Percentiles rank a stretch among this genome's conserved stretches.
Evolutionary conservation across 2,797 vertebrate genomes (phyloP).

Genomic region (Gymnothorax javanicus): DNA sequence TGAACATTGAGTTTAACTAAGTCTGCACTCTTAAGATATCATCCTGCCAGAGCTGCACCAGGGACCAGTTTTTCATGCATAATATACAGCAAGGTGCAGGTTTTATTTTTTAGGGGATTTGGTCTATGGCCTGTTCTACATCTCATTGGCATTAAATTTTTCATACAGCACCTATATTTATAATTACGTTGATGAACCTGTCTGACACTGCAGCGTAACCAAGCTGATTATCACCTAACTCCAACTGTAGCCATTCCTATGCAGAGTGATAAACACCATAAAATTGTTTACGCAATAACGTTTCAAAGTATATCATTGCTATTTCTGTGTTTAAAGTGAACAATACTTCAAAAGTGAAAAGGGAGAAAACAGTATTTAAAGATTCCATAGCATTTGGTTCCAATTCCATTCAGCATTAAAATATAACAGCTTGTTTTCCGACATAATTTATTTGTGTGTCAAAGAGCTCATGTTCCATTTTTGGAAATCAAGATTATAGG

Average conservation of each 20-base stretch:
- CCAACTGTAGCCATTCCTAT: neutral
- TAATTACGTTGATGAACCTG: neutral
- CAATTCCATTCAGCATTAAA: too few species aligned
- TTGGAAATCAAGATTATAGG: neutral
- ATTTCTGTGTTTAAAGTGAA: too few species aligned
- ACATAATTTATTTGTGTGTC: too few species aligned
- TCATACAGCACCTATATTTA: conserved; percentile 52
- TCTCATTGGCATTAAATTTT: conserved; percentile 55
- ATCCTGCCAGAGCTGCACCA: conserved; percentile 20
- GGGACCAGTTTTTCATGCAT: conserved; percentile 1
- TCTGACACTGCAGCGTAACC: neutral
- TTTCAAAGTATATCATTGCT: too few species aligned
- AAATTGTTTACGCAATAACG: neutral
- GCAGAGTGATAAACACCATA: neutral
- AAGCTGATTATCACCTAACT: neutral
- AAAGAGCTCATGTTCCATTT: neutral
- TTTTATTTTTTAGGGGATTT: conserved; percentile 39
- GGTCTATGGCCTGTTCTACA: conserved; percentile 49
- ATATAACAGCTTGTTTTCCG: too few species aligned
- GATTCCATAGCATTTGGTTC: too few species aligned
- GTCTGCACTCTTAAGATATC: conserved; percentile 17
- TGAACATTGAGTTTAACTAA: conserved; percentile 16
- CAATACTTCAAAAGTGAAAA: too few species aligned
- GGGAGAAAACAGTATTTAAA: too few species aligned
- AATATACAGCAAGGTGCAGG: conserved; percentile 26